Evolutionary conservation across 2,888 invertebrate species (phyloP).

Genomic region (Brenthis hecate): DNA sequence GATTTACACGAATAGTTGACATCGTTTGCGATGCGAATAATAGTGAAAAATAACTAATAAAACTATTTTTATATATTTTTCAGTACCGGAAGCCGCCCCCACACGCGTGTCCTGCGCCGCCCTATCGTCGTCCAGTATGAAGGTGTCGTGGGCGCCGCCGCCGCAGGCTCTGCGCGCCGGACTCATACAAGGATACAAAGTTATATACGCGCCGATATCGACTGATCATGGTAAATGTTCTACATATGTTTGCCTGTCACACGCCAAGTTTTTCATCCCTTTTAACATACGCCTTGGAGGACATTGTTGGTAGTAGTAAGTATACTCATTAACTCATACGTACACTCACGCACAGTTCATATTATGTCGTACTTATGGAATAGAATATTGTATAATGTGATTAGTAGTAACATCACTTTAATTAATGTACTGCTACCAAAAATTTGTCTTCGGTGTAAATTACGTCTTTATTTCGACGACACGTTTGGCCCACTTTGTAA

Average conservation of each 20-base stretch:
- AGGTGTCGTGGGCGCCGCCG: conserved; percentile 87
- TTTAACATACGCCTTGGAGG: too few relatives aligned
- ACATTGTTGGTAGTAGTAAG: too few relatives aligned
- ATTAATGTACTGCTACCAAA: too few relatives aligned
- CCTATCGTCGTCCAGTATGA: conserved; percentile 86
- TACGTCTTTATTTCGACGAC: too few relatives aligned
- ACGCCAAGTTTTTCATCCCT: too few relatives aligned
- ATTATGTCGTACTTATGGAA: too few relatives aligned
- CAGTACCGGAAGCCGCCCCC: conserved; percentile 88
- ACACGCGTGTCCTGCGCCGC: conserved; percentile 85
- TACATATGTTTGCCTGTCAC: neutral
- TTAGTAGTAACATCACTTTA: neutral
- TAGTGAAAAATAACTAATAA: neutral
- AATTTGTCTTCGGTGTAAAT: too few relatives aligned
- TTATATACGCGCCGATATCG: conserved; percentile 84
- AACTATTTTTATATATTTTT: conserved; percentile 5
- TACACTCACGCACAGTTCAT: too few relatives aligned
- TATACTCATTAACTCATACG: too few relatives aligned
- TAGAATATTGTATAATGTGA: too few relatives aligned
- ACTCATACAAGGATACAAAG: conserved; percentile 89
- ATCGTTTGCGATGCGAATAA: neutral
- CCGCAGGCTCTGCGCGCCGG: conserved; percentile 85
- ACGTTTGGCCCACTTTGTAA: too few relatives aligned
- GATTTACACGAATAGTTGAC: too few relatives aligned
- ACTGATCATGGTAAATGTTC: conserved; percentile 62